Conservation (phyloP, 2,113 vertebrate genomes). For the Recurvirostra avosetta region DNA sequence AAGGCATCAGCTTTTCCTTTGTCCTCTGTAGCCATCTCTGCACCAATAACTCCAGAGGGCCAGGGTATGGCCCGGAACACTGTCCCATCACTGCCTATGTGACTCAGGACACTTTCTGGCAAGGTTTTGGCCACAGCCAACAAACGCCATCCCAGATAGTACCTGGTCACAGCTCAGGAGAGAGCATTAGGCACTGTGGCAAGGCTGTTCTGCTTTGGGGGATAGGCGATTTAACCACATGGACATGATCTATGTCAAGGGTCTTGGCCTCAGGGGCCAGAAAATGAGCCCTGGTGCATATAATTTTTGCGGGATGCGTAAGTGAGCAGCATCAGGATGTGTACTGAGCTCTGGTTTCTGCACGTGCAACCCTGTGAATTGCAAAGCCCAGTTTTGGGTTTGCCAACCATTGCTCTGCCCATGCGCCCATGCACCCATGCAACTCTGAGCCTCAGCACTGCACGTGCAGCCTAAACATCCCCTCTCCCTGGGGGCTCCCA, state of each 20-base stretch:
- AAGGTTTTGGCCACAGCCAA: background rate
- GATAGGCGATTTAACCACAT: background rate
- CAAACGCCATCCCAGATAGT: background rate
- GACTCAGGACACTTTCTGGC: background rate
- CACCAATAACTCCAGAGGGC: background rate
- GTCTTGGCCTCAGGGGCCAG: background rate
- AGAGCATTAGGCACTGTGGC: background rate
- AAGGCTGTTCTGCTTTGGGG: background rate
- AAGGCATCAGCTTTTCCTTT: background rate
- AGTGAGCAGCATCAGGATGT: rapidly evolving
- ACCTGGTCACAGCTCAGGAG: background rate
- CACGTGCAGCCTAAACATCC: background rate
- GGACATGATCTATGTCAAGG: background rate
- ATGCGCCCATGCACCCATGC: rapidly evolving
- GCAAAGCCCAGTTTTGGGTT: background rate
- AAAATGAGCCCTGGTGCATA: background rate
- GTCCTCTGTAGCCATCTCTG: background rate
- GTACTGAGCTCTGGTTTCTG: background rate
- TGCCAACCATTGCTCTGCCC: background rate
- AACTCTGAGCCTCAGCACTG: background rate
- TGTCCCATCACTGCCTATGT: too few species aligned
- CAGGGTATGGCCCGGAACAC: background rate
- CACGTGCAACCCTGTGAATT: rapidly evolving
- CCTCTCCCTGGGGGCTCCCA: background rate
- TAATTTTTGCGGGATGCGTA: background rate